Percentiles rank a stretch among this genome's conserved stretches.
Evolutionary conservation across 2,113 vertebrate species (phyloP).

Genomic region (Marcusenius ussheri): DNA sequence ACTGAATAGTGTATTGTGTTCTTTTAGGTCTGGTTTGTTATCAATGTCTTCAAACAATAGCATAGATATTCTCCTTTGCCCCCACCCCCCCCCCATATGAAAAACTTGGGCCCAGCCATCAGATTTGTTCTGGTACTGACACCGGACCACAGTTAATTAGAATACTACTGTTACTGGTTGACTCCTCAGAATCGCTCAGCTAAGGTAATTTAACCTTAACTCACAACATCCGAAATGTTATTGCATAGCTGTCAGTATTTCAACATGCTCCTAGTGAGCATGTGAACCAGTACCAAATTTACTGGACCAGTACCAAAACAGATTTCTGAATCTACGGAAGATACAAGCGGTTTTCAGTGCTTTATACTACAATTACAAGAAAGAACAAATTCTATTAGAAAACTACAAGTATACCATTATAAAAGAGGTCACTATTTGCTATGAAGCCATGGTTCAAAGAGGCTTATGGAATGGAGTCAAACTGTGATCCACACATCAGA

Average conservation of each 20-base stretch:
- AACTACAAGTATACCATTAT: background rate
- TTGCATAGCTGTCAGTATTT: background rate
- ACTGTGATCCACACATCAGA: background rate
- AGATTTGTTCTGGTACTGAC: background rate
- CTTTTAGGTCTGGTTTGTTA: background rate
- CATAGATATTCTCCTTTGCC: background rate
- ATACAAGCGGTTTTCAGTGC: background rate
- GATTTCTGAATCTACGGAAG: background rate
- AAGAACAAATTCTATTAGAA: background rate
- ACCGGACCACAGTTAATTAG: background rate
- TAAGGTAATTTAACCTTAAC: background rate
- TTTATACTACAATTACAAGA: background rate
- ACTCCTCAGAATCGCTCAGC: background rate
- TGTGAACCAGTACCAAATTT: background rate
- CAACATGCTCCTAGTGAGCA: background rate
- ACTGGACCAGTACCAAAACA: background rate
- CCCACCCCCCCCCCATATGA: background rate
- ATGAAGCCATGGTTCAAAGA: background rate
- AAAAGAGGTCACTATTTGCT: background rate
- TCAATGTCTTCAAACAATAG: background rate
- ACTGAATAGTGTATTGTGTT: background rate
- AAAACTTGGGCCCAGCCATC: background rate
- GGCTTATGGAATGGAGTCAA: background rate
- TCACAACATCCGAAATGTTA: background rate
- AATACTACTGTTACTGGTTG: background rate